These are phyloP conservation scores for Poicephalus meyeri DNA, from an alignment of 2,113 vertebrate genomes.

Conservation along the genomic window DNA sequence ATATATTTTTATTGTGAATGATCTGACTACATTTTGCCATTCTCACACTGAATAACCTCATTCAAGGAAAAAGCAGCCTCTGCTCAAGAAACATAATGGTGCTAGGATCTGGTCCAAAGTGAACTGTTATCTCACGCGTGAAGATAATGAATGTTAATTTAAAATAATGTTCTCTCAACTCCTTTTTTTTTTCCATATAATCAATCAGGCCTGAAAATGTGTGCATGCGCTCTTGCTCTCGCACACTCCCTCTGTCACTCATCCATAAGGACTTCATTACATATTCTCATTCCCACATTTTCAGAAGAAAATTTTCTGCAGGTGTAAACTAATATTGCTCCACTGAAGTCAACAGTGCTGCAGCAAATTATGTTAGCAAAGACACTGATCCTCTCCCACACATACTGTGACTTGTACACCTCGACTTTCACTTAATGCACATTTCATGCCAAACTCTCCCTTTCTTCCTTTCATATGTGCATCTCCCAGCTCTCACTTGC, in stretches of 20 bases:
- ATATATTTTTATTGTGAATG: conserved; percentile 9
- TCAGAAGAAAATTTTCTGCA: not conserved
- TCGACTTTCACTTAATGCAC: not conserved
- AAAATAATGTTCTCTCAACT: conserved; percentile 60
- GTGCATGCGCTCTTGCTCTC: not conserved
- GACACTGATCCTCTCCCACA: not conserved
- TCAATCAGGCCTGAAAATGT: conserved; percentile 49
- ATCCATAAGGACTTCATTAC: not conserved
- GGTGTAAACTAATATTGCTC: conserved; percentile 11
- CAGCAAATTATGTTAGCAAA: not conserved
- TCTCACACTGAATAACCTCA: not conserved
- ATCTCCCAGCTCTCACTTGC: not conserved
- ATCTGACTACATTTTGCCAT: conserved; percentile 11
- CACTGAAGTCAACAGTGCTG: not conserved
- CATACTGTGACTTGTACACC: not conserved
- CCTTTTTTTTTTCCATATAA: conserved; percentile 30
- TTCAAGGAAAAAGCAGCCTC: conserved; percentile 8
- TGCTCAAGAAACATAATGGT: conserved; percentile 12
- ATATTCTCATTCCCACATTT: not conserved
- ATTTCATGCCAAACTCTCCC: not conserved
- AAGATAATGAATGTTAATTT: conserved; percentile 64
- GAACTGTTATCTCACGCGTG: conserved; percentile 48
- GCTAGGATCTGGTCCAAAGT: conserved; percentile 49
- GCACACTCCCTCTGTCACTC: not conserved
- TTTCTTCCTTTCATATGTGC: not conserved